Base-by-base conservation (phyloP, 1,140 invertebrate genomes). In the Nephila pilipes region DNA sequence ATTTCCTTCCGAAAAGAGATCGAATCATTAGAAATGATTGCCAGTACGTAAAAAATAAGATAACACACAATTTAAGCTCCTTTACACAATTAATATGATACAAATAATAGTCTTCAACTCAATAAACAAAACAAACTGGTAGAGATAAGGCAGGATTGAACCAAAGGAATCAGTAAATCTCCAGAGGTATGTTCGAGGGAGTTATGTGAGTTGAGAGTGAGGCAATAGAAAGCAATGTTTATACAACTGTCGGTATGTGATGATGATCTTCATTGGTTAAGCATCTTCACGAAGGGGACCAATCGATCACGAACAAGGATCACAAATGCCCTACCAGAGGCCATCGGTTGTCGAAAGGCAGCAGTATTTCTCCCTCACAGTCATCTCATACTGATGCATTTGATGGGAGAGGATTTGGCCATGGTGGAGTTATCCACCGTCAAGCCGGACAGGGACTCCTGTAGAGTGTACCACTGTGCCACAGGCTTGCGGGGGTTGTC, bases 401-500 rank as follows among this genome's bases (percentile, higher is more conserved):
- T 89, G 75, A 93, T 94, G 58, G 89, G 69, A 2, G 93, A 91
- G 32, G 93, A 65, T 32, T 87, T 85, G 63, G 97, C 96, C 92
- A 96, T 96, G 3, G 96, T 96, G 58, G 97, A 96, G n/a, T 25
- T 55, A 16, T 93, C 91, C 25, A 93, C 91, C 6, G 85, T 63
- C 29, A 93, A 32, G 29, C 91, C 91, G n/a, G 91, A 93, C 85
- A 97, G 95, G 90, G 97, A 96, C 95, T 97, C 97, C 95, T 97
- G 96, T 69, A 98, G 96, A 0, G 97, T 96, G 95, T 98, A 98
- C 98, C 98, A 98, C 95, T 98, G 98, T 3, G 98, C 97, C 1
- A 98, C 97, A 0, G 97, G 98, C 95, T 97, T 97, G 25, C 98
- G 96, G 8, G 97, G 97, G 95, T 97, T 98, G 95, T 98, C 97